Percentiles rank a stretch among this genome's conserved stretches.
These are phyloP conservation scores for Babylonia areolata DNA, from an alignment of 1,140 invertebrate genomes.

Conservation along the genomic window DNA sequence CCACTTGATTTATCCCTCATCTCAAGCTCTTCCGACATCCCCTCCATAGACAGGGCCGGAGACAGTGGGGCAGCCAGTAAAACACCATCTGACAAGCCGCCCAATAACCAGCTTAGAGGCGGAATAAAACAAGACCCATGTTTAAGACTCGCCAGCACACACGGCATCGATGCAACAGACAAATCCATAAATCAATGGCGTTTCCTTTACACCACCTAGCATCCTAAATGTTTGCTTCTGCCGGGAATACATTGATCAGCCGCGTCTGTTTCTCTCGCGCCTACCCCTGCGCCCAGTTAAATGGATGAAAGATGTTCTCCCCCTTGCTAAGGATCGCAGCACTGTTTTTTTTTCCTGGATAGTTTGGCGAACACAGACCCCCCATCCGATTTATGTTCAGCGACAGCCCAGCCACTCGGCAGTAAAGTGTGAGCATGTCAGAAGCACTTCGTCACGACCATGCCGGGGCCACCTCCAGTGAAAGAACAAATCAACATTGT, in stretches of 20 bases:
- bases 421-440: background rate
- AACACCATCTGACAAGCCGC: slow-evolving; percentile 6
- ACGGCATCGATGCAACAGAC: background rate
- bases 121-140: background rate
- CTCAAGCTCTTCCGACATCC: background rate
- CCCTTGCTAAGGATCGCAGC: background rate
- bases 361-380: background rate
- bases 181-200: slow-evolving; percentile 25
- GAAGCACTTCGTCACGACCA: background rate
- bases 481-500: slow-evolving; percentile 8
- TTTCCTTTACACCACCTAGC: background rate
- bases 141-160: slow-evolving; percentile 4
- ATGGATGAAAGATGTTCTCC: background rate
- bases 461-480: background rate
- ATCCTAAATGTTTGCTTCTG: slow-evolving; percentile 20
- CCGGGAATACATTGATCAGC: slow-evolving; percentile 26
- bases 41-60: background rate
- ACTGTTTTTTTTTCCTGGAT: background rate
- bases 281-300: background rate
- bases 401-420: background rate
- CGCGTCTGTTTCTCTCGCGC: background rate
- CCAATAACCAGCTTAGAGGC: slow-evolving; percentile 16
- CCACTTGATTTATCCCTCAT: slow-evolving; percentile 2
- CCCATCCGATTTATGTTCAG: background rate
- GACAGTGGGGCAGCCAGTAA: background rate